A percentile compares a stretch with the other conserved stretches of the same genome.
These are phyloP conservation scores for Cryptosula pallasiana DNA, from an alignment of 2,888 invertebrate species.

Conservation along the genomic window DNA sequence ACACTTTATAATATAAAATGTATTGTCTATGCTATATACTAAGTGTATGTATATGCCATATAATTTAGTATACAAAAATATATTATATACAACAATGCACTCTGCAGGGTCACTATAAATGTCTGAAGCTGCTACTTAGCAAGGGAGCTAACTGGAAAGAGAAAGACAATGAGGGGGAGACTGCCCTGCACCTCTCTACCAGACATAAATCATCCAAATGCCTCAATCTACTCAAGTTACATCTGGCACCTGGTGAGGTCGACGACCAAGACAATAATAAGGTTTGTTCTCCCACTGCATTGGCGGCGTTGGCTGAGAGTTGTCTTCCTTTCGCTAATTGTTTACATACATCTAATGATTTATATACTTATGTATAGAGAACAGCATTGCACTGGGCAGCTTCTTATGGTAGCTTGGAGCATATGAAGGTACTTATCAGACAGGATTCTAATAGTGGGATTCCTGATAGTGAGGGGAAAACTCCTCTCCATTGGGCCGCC, in stretches of 20 bases:
- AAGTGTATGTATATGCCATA: too few species aligned
- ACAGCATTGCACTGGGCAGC: constrained; percentile 54
- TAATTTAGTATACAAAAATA: too few species aligned
- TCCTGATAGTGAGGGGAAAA: constrained; percentile 53
- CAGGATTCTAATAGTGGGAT: constrained; percentile 53
- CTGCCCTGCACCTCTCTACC: constrained; percentile 51
- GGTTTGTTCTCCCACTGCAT: too few species aligned
- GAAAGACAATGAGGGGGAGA: constrained; percentile 51
- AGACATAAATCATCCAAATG: constrained; percentile 50
- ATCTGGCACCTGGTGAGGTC: constrained; percentile 48
- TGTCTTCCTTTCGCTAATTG: too few species aligned
- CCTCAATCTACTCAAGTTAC: constrained; percentile 48
- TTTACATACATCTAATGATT: too few species aligned
- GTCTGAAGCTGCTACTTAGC: constrained; percentile 46
- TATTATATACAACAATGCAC: too few species aligned
- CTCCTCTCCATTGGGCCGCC: constrained; percentile 54
- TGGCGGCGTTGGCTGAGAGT: too few species aligned
- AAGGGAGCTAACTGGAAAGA: constrained; percentile 47
- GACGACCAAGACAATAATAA: constrained; percentile 53
- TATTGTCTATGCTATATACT: too few species aligned
- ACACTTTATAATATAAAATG: too few species aligned
- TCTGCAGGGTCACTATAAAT: constrained; percentile 44
- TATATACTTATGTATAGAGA: constrained; percentile 39
- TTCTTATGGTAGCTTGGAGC: constrained; percentile 50
- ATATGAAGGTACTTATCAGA: constrained; percentile 50